Evolutionary conservation across 2,888 invertebrate genomes (phyloP), one percentile per base, ranked within the genome.

Genomic region (Orthosia cruda): DNA sequence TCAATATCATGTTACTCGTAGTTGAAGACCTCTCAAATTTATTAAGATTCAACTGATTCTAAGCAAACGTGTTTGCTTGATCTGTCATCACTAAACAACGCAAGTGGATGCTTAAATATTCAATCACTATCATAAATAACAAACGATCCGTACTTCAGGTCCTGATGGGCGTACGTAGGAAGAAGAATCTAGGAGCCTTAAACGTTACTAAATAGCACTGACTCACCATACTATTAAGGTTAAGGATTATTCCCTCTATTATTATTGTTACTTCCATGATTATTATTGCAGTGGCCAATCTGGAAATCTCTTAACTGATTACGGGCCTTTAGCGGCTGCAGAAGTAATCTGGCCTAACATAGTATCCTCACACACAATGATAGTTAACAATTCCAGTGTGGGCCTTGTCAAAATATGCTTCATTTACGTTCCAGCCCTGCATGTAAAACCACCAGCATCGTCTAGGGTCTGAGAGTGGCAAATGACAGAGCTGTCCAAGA

Each of bases 151-250:
- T 77, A 77, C 63, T 59, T 69, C 40, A 61, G 18, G 67, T 47
- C 71, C 32, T 73, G 68, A 77, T 83, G 78, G 81, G 78, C 83
- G 83, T 82, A 84, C 77, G 86, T 87, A 85, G 87, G 87, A 81
- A 81, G 83, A 79, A 3, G 70, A 74, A 80, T 80, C 87, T 80
- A 81, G 58, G 62, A 72, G 59, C 74, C 75, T 23, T 18, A 20
- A 32, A n/a, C 45, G 57, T 87, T 85, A 73, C 71, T 40, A 74
- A 83, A 80, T 67, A 66, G 65, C 49, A 73, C 62, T 86, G 77
- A 83, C 50, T 85, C 81, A 83, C 77, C 71, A 3, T 61, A 23
- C 55, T 15, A 62, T 64, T 68, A 81, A 23, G 62, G 54, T 54
- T 52, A 64, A 74, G 45, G 45, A 49, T 66, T 55, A 71, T 57